phyloP scores from a whole-genome alignment of 2,113 vertebrate genomes.

The Glaucomys volans region DNA sequence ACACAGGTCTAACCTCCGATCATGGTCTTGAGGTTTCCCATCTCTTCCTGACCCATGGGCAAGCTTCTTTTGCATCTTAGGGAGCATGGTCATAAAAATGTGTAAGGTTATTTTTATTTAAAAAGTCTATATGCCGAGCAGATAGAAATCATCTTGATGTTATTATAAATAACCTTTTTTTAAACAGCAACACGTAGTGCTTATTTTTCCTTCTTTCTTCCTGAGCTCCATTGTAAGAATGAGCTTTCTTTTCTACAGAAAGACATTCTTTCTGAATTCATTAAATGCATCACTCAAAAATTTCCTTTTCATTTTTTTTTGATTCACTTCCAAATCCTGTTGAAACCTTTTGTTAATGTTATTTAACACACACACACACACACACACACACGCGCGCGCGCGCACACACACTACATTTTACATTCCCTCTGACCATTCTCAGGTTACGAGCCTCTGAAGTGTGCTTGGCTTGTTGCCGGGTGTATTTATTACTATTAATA shows the following conservation, averaged over 20 bases:
- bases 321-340: constrained; percentile 45
- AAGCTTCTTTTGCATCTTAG: background rate
- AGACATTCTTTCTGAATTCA: constrained; percentile 45
- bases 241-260: constrained; percentile 56
- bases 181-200: constrained; percentile 11
- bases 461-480: constrained; percentile 78
- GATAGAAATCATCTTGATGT: constrained; percentile 77
- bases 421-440: constrained; percentile 69
- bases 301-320: background rate
- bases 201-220: constrained; percentile 58
- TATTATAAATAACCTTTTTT: constrained; percentile 73
- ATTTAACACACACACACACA: constrained; percentile 70
- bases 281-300: constrained; percentile 49
- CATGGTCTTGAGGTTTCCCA: constrained; percentile 73
- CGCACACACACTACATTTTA: constrained; percentile 73
- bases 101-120: constrained; percentile 72
- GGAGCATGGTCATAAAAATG: constrained; percentile 7
- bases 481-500: constrained; percentile 87
- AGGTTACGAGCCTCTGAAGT: constrained; percentile 83
- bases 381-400: background rate
- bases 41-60: constrained; percentile 73
- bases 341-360: background rate
- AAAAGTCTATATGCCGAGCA: constrained; percentile 73
- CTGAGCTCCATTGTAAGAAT: constrained; percentile 46
- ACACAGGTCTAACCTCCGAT: constrained; percentile 77